Evolutionary conservation across 2,797 vertebrate genomes (phyloP).

Genomic region (Chromobotia macracanthus): DNA sequence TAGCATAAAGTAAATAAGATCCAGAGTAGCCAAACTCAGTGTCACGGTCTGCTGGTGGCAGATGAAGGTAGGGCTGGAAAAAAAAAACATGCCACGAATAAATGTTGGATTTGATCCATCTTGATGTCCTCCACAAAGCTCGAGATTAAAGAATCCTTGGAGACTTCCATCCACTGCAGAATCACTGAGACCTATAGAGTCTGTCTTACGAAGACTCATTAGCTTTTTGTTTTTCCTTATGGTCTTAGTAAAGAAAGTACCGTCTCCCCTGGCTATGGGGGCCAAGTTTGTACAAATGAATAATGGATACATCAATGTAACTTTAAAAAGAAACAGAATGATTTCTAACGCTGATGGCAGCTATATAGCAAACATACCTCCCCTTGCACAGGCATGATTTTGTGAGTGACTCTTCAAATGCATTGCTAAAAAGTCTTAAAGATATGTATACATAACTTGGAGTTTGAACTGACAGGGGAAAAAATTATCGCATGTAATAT

Average conservation of each 20-base stretch:
- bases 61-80: conserved; percentile 28
- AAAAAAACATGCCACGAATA: conserved; percentile 43
- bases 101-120: conserved; percentile 49
- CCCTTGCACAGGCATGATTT: conserved; percentile 49
- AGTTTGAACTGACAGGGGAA: conserved; percentile 44
- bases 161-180: conserved; percentile 42
- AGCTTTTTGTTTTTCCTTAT: conserved; percentile 53
- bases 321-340: conserved; percentile 46
- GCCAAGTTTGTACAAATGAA: conserved; percentile 58
- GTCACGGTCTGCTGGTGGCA: conserved; percentile 16
- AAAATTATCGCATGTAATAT: conserved; percentile 52
- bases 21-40: neutral
- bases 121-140: conserved; percentile 36
- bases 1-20: neutral
- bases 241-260: conserved; percentile 25
- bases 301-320: conserved; percentile 46
- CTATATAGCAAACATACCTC: conserved; percentile 47
- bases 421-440: conserved; percentile 52
- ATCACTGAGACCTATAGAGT: conserved; percentile 42
- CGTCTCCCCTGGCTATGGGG: conserved; percentile 29
- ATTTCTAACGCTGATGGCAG: conserved; percentile 53
- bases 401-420: conserved; percentile 55
- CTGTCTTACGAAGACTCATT: conserved; percentile 57
- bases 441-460: conserved; percentile 47
- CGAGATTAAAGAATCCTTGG: conserved; percentile 45